These are phyloP conservation scores for Microplitis mediator DNA, from an alignment of 1,140 invertebrate species.

Conservation along the genomic window DNA sequence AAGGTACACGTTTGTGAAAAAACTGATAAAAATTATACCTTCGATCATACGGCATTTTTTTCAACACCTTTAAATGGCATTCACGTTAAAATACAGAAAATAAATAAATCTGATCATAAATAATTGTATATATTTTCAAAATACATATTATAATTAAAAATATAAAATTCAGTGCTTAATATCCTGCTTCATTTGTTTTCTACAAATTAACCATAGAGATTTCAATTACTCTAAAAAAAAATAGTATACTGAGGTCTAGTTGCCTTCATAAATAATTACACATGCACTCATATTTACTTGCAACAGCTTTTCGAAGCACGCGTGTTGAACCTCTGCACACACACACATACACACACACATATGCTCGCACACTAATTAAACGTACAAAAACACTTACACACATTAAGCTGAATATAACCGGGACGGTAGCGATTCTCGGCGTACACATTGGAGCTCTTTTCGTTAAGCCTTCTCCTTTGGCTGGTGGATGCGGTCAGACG, in stretches of 20 bases:
- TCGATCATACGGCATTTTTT: slow-evolving; percentile 34
- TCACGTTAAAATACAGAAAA: too few species aligned
- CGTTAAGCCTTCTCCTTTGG: slow-evolving; percentile 52
- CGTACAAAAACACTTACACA: too few species aligned
- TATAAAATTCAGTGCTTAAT: too few species aligned
- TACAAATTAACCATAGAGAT: too few species aligned
- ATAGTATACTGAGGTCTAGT: background rate
- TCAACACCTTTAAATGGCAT: slow-evolving; percentile 38
- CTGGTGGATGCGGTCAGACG: slow-evolving; percentile 39
- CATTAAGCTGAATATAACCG: too few species aligned
- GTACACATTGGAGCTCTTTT: slow-evolving; percentile 48
- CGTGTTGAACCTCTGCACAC: too few species aligned
- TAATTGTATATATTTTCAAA: too few species aligned
- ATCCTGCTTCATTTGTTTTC: too few species aligned
- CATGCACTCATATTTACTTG: slow-evolving; percentile 11
- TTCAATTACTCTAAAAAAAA: too few species aligned
- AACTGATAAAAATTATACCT: slow-evolving; percentile 43
- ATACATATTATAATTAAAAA: too few species aligned
- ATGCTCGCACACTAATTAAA: background rate
- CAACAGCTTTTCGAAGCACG: background rate
- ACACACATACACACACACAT: background rate
- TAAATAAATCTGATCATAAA: too few species aligned
- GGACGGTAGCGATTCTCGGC: slow-evolving; percentile 36
- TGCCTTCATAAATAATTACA: slow-evolving; percentile 21
- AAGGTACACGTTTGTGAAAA: slow-evolving; percentile 48